Evolutionary conservation across 2,113 vertebrate species (phyloP).

Genomic region (Microcebus griseorufus): DNA sequence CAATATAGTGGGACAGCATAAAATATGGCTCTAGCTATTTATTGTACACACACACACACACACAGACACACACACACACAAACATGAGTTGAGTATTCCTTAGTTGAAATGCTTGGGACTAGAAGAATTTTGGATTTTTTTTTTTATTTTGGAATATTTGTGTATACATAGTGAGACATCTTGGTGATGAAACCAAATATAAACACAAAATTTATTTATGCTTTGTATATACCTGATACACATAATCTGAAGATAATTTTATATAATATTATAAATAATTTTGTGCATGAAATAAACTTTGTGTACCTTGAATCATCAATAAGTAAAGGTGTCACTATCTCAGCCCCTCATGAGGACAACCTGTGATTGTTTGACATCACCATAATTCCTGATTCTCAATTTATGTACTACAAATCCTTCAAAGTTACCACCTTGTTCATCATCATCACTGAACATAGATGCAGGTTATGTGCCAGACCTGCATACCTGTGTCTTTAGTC

Average conservation of each 20-base stretch:
- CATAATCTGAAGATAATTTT: not conserved
- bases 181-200: not conserved
- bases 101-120: not conserved
- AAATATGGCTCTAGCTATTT: not conserved
- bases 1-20: not conserved
- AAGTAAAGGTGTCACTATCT: not conserved
- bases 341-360: not conserved
- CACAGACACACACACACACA: too few relatives aligned
- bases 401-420: not conserved
- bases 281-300: not conserved
- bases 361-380: not conserved
- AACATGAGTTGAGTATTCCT: not conserved
- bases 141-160: not conserved
- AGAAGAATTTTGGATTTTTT: not conserved
- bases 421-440: not conserved
- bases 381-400: not conserved
- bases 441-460: not conserved
- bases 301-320: not conserved
- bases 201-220: not conserved
- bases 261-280: not conserved
- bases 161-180: not conserved
- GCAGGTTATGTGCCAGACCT: not conserved
- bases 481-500: not conserved
- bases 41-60: not conserved
- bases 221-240: not conserved